phyloP scores from a whole-genome alignment of 2,113 vertebrate genomes.

The Arothron firmamentum region DNA sequence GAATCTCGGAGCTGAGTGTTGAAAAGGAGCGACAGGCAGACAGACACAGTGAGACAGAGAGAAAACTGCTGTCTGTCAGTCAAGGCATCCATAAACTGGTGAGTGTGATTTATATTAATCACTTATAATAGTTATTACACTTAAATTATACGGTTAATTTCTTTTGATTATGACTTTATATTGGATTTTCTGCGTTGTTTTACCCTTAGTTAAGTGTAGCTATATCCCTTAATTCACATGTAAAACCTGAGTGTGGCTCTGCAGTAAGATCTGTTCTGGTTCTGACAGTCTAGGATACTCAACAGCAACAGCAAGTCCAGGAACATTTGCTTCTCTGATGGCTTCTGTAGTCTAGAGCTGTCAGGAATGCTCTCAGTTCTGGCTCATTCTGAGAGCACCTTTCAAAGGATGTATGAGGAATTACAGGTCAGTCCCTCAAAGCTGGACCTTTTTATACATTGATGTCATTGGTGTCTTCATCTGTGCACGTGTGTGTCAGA shows the following conservation, averaged over 20 bases:
- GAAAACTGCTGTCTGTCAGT: constrained; percentile 52
- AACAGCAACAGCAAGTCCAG: constrained; percentile 1
- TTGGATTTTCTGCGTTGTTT: too few relatives aligned
- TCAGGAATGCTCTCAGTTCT: constrained; percentile 54
- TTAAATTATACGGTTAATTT: too few relatives aligned
- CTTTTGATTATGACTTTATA: too few relatives aligned
- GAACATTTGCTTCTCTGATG: constrained; percentile 13
- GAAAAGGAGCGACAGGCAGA: constrained; percentile 62
- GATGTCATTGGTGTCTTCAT: not conserved
- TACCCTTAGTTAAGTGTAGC: too few relatives aligned
- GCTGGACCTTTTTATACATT: too few relatives aligned
- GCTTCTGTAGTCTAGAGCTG: constrained; percentile 48
- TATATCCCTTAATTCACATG: too few relatives aligned
- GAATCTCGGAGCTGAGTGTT: constrained; percentile 58
- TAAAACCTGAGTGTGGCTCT: too few relatives aligned
- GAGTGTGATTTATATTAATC: constrained; percentile 7
- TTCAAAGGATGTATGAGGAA: constrained; percentile 62
- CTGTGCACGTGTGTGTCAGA: constrained; percentile 39
- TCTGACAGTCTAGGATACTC: constrained; percentile 59
- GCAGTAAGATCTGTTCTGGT: not conserved
- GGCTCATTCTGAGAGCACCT: constrained; percentile 60
- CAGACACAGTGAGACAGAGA: constrained; percentile 31
- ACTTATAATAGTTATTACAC: too few relatives aligned
- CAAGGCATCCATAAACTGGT: constrained; percentile 63
- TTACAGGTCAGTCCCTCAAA: constrained; percentile 52